These are phyloP conservation scores for Oceanites oceanicus DNA, from an alignment of 2,113 vertebrate genomes.

Conservation along the genomic window DNA sequence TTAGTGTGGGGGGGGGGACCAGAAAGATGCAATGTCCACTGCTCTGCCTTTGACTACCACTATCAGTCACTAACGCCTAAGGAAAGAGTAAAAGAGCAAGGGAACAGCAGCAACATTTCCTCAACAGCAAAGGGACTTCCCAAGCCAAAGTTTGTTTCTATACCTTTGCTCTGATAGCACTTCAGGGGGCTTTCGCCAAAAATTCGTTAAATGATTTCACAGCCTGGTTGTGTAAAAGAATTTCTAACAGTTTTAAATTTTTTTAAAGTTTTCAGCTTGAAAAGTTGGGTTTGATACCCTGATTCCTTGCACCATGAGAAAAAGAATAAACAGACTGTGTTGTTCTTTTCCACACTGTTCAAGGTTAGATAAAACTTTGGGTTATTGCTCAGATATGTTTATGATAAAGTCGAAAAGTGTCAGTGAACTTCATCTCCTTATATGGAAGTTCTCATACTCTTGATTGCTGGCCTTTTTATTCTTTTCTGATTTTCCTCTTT, in stretches of 20 bases:
- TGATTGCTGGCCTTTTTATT: background rate
- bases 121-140: background rate
- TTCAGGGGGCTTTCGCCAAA: background rate
- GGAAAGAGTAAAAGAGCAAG: background rate
- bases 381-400: background rate
- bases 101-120: background rate
- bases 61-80: background rate
- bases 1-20: no score
- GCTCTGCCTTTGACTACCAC: background rate
- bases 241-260: background rate
- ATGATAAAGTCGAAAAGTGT: rapidly evolving
- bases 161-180: background rate
- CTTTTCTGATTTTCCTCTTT: background rate
- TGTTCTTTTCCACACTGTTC: background rate
- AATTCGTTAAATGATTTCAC: background rate
- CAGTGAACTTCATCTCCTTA: background rate
- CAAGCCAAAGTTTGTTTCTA: background rate
- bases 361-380: background rate
- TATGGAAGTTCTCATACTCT: background rate
- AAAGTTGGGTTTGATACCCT: background rate
- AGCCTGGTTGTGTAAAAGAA: background rate
- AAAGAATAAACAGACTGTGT: background rate
- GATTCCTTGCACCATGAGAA: background rate
- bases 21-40: background rate
- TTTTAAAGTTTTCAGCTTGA: background rate